Evolutionary conservation across 2,113 vertebrate species (phyloP), one percentile per base, ranked within the genome.

Genomic region (Pleuronectes platessa): DNA sequence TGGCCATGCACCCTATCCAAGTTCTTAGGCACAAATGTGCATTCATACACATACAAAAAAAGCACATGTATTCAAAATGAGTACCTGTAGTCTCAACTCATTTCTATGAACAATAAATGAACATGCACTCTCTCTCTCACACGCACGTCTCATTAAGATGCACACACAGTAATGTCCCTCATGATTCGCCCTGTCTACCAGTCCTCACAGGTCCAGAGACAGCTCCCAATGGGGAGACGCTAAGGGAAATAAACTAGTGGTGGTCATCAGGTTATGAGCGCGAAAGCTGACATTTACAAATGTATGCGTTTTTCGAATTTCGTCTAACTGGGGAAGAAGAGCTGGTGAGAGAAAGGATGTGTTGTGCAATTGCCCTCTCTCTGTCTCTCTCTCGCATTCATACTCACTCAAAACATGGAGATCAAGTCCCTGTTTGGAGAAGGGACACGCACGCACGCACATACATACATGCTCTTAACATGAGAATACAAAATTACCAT

Each of bases 11-110:
- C 90, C 86, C 92, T 87, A 92, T 91, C 92, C 86, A 88, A 93
- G 92, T 92, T 94, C 92, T 92, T 93, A 94, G 93, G 93, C 94
- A 94, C 93, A 91, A 92, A 92, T 95, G 94, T 95, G 94, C 93
- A 92, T 92, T 93, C 90, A 91, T 84, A 92, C 91, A 89, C 86
- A 83, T 65, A 85, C 64, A 74, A 89, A 83, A 76, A 87, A 87
- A 90, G 83, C 78, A 90, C 87, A 89, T 80, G 66, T 84, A 82
- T 84, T 83, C 83, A 88, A 85, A 87, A 90, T 81, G 90, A 91
- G 92, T 93, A 92, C 91, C 92, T 92, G 90, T 90, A 90, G 86
- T 90, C 76, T 88, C 62, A 82, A 90, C 89, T 91, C 83, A 90
- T 85, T 88, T 91, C 74, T 90, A 88, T 79, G 73, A 88, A 83